Conservation (phyloP, 2,888 invertebrate genomes). For the Euplagia quadripunctaria region DNA sequence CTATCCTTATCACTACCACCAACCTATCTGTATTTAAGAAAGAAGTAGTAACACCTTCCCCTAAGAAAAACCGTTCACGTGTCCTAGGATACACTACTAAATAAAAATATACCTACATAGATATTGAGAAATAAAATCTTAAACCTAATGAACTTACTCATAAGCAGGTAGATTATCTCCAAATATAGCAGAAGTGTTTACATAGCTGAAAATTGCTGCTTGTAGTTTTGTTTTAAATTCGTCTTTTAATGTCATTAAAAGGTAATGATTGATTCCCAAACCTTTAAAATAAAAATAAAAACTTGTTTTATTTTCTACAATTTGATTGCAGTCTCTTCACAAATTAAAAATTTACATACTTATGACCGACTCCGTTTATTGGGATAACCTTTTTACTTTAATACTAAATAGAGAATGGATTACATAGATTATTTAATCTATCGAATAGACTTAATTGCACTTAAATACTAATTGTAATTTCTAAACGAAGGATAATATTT, state of each 20-base stretch:
- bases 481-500: too few relatives aligned
- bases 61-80: too few relatives aligned
- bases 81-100: too few relatives aligned
- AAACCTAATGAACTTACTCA: slow-evolving; percentile 49
- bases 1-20: too few relatives aligned
- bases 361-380: too few relatives aligned
- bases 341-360: not conserved
- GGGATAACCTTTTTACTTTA: too few relatives aligned
- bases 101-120: not conserved
- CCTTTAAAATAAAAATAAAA: slow-evolving; percentile 45
- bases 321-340: not conserved
- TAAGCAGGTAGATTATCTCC: slow-evolving; percentile 43
- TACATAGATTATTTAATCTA: too few relatives aligned
- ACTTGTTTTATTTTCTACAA: not conserved
- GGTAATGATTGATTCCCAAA: slow-evolving; percentile 53
- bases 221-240: slow-evolving; percentile 68
- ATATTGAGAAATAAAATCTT: not conserved
- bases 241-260: slow-evolving; percentile 58
- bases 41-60: too few relatives aligned
- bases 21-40: too few relatives aligned
- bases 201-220: slow-evolving; percentile 57
- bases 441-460: too few relatives aligned
- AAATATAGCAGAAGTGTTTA: slow-evolving; percentile 68
- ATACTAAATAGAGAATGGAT: too few relatives aligned
- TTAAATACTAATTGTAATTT: too few relatives aligned